These are phyloP conservation scores for Lepidotrigona ventralis DNA, from an alignment of 1,140 invertebrate species.

Conservation along the genomic window DNA sequence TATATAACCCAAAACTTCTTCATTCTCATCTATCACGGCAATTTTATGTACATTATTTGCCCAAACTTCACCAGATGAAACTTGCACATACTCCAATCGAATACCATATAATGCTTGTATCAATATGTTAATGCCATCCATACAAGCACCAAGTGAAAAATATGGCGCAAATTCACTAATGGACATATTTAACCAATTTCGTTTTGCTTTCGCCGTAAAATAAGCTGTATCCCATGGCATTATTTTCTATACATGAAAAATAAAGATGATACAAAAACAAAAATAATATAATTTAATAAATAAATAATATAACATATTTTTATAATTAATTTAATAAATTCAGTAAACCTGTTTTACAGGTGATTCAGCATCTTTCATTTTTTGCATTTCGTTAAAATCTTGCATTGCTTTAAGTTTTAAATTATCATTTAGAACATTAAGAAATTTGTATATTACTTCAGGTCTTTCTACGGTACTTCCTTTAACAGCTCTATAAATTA, in stretches of 20 bases:
- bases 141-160: conserved; percentile 96
- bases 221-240: conserved; percentile 93
- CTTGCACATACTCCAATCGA: conserved; percentile 85
- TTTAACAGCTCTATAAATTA: conserved; percentile 85
- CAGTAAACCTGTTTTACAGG: conserved; percentile 67
- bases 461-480: conserved; percentile 92
- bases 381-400: conserved; percentile 88
- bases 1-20: conserved; percentile 94
- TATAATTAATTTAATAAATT: conserved; percentile 1
- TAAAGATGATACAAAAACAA: not conserved
- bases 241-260: conserved; percentile 72
- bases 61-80: conserved; percentile 89
- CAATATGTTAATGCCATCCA: conserved; percentile 96
- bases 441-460: conserved; percentile 88
- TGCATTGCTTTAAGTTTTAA: conserved; percentile 83
- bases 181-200: conserved; percentile 84
- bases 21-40: conserved; percentile 88
- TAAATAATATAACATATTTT: conserved; percentile 1
- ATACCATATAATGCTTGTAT: conserved; percentile 91
- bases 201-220: conserved; percentile 87
- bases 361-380: conserved; percentile 85
- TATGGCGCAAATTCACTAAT: conserved; percentile 90
- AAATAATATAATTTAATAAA: not conserved
- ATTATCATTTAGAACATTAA: conserved; percentile 88
- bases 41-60: conserved; percentile 93